A percentile compares a stretch with the other conserved stretches of the same genome.
phyloP scores from a whole-genome alignment of 2,888 invertebrate species.

The Aporophyla lueneburgensis region DNA sequence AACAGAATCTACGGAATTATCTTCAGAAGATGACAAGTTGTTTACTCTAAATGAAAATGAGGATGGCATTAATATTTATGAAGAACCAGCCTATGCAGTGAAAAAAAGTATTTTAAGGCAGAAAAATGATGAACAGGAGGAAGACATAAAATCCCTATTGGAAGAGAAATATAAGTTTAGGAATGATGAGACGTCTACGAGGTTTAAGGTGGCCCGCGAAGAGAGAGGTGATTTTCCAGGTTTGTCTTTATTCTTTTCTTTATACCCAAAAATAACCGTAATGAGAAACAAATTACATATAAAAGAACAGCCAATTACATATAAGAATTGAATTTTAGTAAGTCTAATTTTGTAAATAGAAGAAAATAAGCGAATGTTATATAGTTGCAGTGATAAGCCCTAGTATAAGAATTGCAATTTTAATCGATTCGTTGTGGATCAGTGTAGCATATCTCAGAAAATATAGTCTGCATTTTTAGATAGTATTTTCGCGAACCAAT shows the following conservation, averaged over 20 bases:
- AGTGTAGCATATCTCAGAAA: not conserved
- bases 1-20: conserved; percentile 22
- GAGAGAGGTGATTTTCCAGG: conserved; percentile 72
- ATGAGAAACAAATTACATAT: not conserved
- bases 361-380: not conserved
- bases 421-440: not conserved
- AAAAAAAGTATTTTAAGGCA: conserved; percentile 34
- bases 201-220: conserved; percentile 77
- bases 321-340: not conserved
- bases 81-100: conserved; percentile 9
- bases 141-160: conserved; percentile 77
- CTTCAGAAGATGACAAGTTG: conserved; percentile 36
- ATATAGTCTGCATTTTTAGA: not conserved
- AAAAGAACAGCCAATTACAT: not conserved
- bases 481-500: not conserved
- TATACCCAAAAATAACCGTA: not conserved
- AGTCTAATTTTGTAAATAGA: not conserved
- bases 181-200: conserved; percentile 82
- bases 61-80: not conserved
- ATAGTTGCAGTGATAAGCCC: not conserved
- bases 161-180: conserved; percentile 85
- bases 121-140: conserved; percentile 60
- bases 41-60: conserved; percentile 21
- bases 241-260: conserved; percentile 52
- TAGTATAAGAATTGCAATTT: not conserved